Evolutionary conservation across 2,113 vertebrate genomes (phyloP).

Genomic region (Paramisgurnus dabryanus): DNA sequence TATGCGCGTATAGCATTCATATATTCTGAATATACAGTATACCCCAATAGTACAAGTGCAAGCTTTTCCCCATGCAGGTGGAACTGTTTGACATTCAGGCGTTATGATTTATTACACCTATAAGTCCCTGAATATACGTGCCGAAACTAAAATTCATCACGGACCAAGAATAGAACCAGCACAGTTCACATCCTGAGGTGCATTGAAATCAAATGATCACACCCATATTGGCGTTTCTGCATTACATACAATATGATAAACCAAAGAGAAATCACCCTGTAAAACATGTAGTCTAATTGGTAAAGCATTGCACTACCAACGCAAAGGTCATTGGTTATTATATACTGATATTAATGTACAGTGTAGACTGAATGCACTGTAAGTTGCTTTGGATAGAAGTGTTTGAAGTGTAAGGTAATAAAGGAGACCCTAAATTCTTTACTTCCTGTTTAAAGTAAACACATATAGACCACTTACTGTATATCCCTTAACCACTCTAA

Average conservation of each 20-base stretch:
- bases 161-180: slow-evolving; percentile 20
- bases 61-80: slow-evolving; percentile 54
- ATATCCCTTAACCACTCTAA: slow-evolving; percentile 1
- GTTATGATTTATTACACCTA: slow-evolving; percentile 56
- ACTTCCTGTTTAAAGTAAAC: slow-evolving; percentile 33
- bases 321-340: too few species aligned
- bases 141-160: slow-evolving; percentile 15
- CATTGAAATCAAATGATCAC: not conserved
- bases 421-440: not conserved
- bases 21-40: not conserved
- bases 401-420: too few species aligned
- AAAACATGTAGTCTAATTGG: not conserved
- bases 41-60: not conserved
- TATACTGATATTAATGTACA: too few species aligned
- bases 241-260: not conserved
- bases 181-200: slow-evolving; percentile 20
- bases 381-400: too few species aligned
- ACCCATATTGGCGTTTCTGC: not conserved
- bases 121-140: slow-evolving; percentile 12
- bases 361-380: too few species aligned
- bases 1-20: not conserved
- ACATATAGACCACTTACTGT: slow-evolving; percentile 12
- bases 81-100: slow-evolving; percentile 66
- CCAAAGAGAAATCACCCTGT: not conserved
- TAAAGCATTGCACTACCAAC: too few species aligned